phyloP scores from a whole-genome alignment of 2,888 invertebrate species.

The Anodontia alba region DNA sequence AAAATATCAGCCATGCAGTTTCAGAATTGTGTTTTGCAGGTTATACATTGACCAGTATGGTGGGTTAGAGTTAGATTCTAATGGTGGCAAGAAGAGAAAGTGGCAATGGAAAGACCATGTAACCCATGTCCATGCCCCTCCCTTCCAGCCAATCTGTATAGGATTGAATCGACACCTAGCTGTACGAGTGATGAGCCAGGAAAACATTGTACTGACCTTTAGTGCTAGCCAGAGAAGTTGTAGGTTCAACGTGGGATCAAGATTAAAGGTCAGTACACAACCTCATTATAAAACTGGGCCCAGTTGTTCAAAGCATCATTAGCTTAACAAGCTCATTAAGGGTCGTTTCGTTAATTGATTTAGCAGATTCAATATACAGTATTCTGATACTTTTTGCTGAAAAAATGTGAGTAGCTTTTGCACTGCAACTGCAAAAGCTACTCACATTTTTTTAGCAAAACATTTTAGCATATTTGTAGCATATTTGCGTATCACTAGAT shows the following conservation, averaged over 20 bases:
- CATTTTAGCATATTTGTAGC: too few species aligned
- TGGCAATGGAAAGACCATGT: conserved; percentile 83
- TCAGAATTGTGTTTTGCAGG: conserved; percentile 62
- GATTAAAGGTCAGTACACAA: conserved; percentile 74
- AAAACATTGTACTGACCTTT: conserved; percentile 81
- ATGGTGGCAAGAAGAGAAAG: conserved; percentile 75
- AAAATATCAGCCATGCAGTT: too few species aligned
- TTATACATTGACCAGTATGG: conserved; percentile 80
- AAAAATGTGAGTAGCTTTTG: too few species aligned
- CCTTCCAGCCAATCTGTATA: conserved; percentile 84
- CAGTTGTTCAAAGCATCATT: too few species aligned
- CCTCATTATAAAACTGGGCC: too few species aligned
- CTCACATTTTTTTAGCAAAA: too few species aligned
- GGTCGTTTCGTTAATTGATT: too few species aligned
- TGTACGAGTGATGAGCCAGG: conserved; percentile 81
- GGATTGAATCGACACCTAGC: conserved; percentile 77
- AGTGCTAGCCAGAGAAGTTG: conserved; percentile 75
- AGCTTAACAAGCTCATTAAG: too few species aligned
- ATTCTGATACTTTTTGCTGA: too few species aligned
- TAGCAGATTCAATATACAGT: too few species aligned
- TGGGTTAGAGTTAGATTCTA: conserved; percentile 81
- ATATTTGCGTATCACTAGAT: too few species aligned
- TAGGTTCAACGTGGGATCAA: conserved; percentile 82
- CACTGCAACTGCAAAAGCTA: too few species aligned
- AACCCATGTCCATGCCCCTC: conserved; percentile 83